Conservation (phyloP, 2,888 invertebrate species). For the Cheilosia grossa region DNA sequence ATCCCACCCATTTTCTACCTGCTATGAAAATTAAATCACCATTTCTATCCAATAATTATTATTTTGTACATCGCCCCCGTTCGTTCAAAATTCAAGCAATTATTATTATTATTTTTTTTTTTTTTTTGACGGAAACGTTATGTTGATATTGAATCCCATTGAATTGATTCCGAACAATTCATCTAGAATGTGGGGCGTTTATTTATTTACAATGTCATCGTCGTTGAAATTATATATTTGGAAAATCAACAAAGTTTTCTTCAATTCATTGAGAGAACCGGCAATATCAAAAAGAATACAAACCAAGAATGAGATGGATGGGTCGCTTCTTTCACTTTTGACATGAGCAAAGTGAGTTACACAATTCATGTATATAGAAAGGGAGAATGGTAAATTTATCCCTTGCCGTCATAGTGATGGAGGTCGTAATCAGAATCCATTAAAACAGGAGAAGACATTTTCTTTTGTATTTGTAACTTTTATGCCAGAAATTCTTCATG, state of each 20-base stretch:
- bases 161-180: background rate
- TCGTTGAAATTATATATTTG: constrained; percentile 35
- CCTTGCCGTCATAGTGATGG: constrained; percentile 28
- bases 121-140: constrained; percentile 27
- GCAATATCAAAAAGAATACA: constrained; percentile 1
- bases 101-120: constrained; percentile 9
- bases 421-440: constrained; percentile 33
- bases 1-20: background rate
- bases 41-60: constrained; percentile 17
- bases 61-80: no score
- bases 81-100: no score
- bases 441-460: constrained; percentile 12
- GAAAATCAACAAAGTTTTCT: constrained; percentile 31
- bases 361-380: constrained; percentile 1
- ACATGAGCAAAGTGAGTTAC: constrained; percentile 24
- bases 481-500: constrained; percentile 25
- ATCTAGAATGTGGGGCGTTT: constrained; percentile 3
- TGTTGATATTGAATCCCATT: constrained; percentile 37
- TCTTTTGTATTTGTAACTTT: constrained; percentile 11
- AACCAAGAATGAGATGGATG: constrained; percentile 28
- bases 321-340: constrained; percentile 12
- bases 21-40: constrained; percentile 11
- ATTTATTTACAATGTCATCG: constrained; percentile 45
- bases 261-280: constrained; percentile 53
- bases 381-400: constrained; percentile 21